Conservation (phyloP, 2,797 vertebrate species). For the Leucoraja ocellata region DNA sequence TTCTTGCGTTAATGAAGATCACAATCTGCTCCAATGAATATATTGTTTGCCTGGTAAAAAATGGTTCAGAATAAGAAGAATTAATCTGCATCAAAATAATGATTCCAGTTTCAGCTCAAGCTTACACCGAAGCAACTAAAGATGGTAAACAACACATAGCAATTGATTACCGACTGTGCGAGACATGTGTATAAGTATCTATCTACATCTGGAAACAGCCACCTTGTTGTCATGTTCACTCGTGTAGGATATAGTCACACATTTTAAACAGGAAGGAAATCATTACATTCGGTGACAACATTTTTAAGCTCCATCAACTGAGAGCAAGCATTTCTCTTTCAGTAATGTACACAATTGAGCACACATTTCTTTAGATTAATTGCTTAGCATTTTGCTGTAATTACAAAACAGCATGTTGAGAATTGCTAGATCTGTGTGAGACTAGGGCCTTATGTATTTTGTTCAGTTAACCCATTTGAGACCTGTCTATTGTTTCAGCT, state of each 20-base stretch:
- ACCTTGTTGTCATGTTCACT: not conserved
- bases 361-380: not conserved
- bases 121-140: not conserved
- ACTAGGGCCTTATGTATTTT: not conserved
- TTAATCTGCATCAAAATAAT: not conserved
- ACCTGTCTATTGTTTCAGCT: not conserved
- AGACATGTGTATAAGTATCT: not conserved
- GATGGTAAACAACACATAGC: slow-evolving; percentile 5
- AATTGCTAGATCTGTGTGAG: not conserved
- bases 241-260: not conserved
- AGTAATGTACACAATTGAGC: not conserved
- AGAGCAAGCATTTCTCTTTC: not conserved
- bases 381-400: not conserved
- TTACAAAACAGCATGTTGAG: slow-evolving; percentile 11
- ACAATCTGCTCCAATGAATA: not conserved
- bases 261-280: not conserved
- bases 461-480: not conserved
- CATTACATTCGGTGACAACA: slow-evolving; percentile 26
- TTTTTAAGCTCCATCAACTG: slow-evolving; percentile 25
- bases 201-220: not conserved
- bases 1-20: not conserved
- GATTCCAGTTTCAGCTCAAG: not conserved
- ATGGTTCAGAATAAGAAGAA: not conserved
- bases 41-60: not conserved
- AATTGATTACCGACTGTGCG: slow-evolving; percentile 4